phyloP scores from a whole-genome alignment of 2,888 invertebrate genomes.

The Morinoia aosen region DNA sequence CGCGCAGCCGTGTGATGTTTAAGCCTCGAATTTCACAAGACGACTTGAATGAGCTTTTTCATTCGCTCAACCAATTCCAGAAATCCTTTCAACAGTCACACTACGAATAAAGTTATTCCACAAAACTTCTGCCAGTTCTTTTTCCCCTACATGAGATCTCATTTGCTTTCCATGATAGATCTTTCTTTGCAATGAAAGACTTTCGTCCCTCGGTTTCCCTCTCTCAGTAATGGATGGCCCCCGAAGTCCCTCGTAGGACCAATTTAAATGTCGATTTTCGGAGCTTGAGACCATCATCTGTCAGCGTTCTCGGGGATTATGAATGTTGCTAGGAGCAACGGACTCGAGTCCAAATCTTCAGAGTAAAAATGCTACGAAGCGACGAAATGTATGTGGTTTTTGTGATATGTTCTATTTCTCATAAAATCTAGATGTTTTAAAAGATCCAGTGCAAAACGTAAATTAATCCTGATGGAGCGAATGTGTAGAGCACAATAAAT shows the following conservation, averaged over 20 bases:
- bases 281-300: conserved; percentile 2
- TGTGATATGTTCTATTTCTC: background rate
- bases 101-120: no score
- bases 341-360: background rate
- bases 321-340: background rate
- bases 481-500: no score
- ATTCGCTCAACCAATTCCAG: no score
- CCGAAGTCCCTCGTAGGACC: background rate
- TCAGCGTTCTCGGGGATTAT: background rate
- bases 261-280: background rate
- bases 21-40: no score
- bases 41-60: no score
- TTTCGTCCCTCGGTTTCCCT: background rate
- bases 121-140: no score
- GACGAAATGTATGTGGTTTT: background rate
- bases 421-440: background rate
- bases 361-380: background rate
- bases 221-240: background rate
- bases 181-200: conserved; percentile 1
- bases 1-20: no score
- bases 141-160: background rate
- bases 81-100: no score
- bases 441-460: background rate
- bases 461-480: background rate
- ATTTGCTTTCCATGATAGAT: background rate